A percentile compares a stretch with the other conserved stretches of the same genome.
Conservation (phyloP, 2,888 invertebrate genomes). For the Pseudococcus jackbeardsleyi region DNA sequence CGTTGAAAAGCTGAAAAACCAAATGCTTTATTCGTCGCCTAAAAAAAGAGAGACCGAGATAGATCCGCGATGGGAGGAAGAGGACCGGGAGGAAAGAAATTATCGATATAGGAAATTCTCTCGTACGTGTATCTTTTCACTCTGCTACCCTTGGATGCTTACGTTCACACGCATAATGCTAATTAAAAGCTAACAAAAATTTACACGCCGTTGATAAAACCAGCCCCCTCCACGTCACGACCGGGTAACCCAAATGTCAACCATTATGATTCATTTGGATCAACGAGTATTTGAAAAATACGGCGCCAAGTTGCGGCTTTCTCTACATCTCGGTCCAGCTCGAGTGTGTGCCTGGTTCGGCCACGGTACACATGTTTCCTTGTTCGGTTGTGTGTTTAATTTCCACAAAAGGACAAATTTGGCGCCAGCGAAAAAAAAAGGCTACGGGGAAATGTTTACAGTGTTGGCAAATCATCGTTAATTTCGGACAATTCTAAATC, state of each 20-base stretch:
- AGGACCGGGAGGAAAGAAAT: not conserved
- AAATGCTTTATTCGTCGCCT: slow-evolving; percentile 22
- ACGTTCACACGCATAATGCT: not conserved
- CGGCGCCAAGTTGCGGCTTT: slow-evolving; percentile 38
- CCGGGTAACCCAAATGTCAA: slow-evolving; percentile 10
- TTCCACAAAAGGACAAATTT: slow-evolving; percentile 53
- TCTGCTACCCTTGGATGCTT: not conserved
- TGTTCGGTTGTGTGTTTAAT: slow-evolving; percentile 30
- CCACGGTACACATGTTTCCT: slow-evolving; percentile 44
- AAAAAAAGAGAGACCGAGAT: not conserved
- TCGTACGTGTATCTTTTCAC: not conserved
- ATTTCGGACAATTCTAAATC: slow-evolving; percentile 5
- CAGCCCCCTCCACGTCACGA: not conserved
- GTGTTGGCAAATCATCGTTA: slow-evolving; percentile 52
- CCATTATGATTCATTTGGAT: slow-evolving; percentile 53
- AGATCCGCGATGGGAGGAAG: not conserved
- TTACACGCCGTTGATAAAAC: not conserved
- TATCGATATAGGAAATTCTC: slow-evolving; percentile 2
- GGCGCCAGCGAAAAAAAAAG: slow-evolving; percentile 41
- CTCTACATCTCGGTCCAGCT: not conserved
- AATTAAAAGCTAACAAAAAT: slow-evolving; percentile 47
- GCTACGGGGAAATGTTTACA: slow-evolving; percentile 24
- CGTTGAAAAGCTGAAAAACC: slow-evolving; percentile 37
- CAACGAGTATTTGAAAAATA: slow-evolving; percentile 35
- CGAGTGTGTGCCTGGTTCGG: not conserved